Evolutionary conservation across 2,113 vertebrate genomes (phyloP).

Genomic region (Orcinus orca): DNA sequence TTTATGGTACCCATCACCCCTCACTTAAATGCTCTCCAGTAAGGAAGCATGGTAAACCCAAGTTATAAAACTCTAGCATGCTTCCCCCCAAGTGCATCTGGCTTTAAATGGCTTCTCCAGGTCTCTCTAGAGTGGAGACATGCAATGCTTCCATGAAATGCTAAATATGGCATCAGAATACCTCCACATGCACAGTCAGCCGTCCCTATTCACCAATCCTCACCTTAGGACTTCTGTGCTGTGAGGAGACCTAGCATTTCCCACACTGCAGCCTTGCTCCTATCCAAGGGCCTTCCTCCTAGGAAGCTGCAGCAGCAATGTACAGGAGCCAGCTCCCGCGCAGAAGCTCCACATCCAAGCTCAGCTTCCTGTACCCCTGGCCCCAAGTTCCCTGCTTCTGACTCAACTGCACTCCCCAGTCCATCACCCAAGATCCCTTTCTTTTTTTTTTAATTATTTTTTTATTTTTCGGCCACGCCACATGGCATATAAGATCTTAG

Average conservation of each 20-base stretch:
- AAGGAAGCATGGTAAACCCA: not conserved
- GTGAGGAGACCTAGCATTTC: not conserved
- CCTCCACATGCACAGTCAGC: no score
- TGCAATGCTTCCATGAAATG: not conserved
- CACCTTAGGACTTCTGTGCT: not conserved
- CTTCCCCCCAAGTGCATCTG: not conserved
- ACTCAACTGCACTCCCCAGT: fast-evolving
- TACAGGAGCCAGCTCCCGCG: fast-evolving
- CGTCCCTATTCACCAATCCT: not conserved
- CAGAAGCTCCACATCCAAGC: not conserved
- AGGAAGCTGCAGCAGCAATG: fast-evolving
- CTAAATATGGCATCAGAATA: fast-evolving
- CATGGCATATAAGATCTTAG: not conserved
- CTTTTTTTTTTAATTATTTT: not conserved
- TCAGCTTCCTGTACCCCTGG: not conserved
- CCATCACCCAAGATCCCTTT: not conserved
- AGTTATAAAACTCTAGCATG: not conserved
- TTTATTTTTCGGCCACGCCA: not conserved
- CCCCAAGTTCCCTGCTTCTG: not conserved
- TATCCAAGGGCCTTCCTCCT: not conserved
- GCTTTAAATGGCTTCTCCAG: not conserved
- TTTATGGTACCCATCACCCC: not conserved
- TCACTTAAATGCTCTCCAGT: not conserved
- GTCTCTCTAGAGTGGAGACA: not conserved
- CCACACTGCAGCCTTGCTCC: not conserved